Base-by-base conservation (phyloP, 2,113 vertebrate genomes). In the Melanerpes formicivorus region DNA sequence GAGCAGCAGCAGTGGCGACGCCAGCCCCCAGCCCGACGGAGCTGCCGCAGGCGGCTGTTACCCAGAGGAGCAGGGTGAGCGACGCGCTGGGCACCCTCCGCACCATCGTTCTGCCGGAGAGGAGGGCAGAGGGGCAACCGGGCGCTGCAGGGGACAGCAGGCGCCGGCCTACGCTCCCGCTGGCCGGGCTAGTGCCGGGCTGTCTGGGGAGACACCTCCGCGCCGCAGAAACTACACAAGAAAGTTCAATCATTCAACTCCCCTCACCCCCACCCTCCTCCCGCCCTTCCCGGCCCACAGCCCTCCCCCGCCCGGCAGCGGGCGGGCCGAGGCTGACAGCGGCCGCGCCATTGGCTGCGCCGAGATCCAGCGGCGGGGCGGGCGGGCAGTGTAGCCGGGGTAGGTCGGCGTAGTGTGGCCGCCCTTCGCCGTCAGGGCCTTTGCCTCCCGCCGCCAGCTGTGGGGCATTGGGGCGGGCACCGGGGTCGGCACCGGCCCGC, bases 31-130 rank as follows among this genome's bases (percentile, higher is more conserved):
- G 69, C 84, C 95, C 97, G 29, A 97, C 95, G 90, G 95, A 96
- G 96, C 95, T 96, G 96, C 96, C 97, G 96, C 95, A 96, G 78
- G 96, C 81, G 80, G 97, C 97, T 46, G 97, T 98, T 98, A 98
- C 98, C 98, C 99, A 99, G 81, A 99, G 90, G 88, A 98, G 97
- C 75, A 98, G 95, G 81, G 94, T 94, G 95, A 97, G 92, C 34
- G 97, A 94, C 87, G 87, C 97, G 84, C 90, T 95, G 92, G 96
- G 91, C 81, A 95, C 98, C 97, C 96, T 87, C 80, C 76, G 90
- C 95, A 97, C 97, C 98, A 98, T 98, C 90, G 95, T 97, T 95
- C 80, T 14, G 92, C 67, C 37, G 80, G 87, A 65, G 37, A 84
- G 30, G 58, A 71, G 46, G 64, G 84, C 84, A 80, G 52, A 60